Conservation (phyloP, 2,113 vertebrate species). For the Forbesichthys papilliferus region DNA sequence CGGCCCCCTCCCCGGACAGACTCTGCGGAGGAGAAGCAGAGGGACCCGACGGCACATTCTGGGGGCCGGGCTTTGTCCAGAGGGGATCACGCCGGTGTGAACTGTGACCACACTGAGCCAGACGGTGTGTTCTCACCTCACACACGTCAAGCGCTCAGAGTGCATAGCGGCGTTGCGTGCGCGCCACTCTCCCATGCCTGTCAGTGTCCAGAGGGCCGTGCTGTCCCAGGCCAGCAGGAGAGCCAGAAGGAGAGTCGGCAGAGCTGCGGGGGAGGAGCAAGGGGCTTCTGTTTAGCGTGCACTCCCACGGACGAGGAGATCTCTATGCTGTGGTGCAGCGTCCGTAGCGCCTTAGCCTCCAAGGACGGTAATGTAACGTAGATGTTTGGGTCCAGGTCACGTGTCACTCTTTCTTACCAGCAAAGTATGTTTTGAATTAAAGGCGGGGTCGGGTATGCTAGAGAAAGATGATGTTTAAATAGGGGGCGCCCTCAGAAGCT, state of each 20-base stretch:
- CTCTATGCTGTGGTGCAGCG: slow-evolving; percentile 73
- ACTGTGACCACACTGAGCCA: slow-evolving; percentile 41
- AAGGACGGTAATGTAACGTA: slow-evolving; percentile 67
- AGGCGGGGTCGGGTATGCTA: too few relatives aligned
- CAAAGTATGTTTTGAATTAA: background rate
- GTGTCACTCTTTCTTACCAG: background rate
- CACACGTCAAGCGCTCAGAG: slow-evolving; percentile 31
- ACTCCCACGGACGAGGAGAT: slow-evolving; percentile 84
- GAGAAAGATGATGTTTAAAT: too few relatives aligned
- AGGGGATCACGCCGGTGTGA: slow-evolving; percentile 27
- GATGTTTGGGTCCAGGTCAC: background rate
- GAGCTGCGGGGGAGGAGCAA: slow-evolving; percentile 69
- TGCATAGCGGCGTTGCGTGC: slow-evolving; percentile 45
- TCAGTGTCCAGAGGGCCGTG: slow-evolving; percentile 49
- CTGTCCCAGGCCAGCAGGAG: slow-evolving; percentile 58
- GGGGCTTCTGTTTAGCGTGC: slow-evolving; percentile 64
- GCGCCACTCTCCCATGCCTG: slow-evolving; percentile 45
- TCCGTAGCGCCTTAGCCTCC: slow-evolving; percentile 66
- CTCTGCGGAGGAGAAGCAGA: slow-evolving; percentile 35
- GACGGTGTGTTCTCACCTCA: slow-evolving; percentile 42
- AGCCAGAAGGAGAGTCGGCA: slow-evolving; percentile 43
- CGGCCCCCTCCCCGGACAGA: slow-evolving; percentile 75
- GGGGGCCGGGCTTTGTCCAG: slow-evolving; percentile 40
- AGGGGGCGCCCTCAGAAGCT: too few relatives aligned
- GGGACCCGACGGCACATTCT: slow-evolving; percentile 33